Conservation (phyloP, 2,888 invertebrate genomes). For the Hirtodrosophila histrioides region DNA sequence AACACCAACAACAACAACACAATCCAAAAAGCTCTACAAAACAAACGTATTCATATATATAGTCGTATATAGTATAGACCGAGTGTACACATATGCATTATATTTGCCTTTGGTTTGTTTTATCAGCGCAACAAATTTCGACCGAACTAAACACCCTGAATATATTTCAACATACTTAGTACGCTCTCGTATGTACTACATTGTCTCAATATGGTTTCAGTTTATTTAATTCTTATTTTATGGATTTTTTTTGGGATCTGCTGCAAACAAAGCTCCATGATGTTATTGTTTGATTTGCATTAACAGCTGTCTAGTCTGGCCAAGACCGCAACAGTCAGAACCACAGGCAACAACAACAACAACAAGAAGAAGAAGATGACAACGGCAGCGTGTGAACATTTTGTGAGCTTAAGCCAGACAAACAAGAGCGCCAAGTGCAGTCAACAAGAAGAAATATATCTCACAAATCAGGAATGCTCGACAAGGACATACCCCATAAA, state of each 20-base stretch:
- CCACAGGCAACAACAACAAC: conserved; percentile 13
- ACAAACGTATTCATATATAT: background rate
- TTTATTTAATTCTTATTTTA: conserved; percentile 2
- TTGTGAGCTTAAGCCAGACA: conserved; percentile 30
- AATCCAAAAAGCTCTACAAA: conserved; percentile 34
- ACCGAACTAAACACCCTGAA: conserved; percentile 43
- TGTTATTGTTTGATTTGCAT: conserved; percentile 29
- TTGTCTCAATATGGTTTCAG: conserved; percentile 19
- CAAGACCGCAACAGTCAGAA: conserved; percentile 23
- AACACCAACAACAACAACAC: conserved; percentile 37
- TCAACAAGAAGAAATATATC: conserved; percentile 26
- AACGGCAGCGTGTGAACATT: conserved; percentile 64
- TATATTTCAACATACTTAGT: conserved; percentile 40
- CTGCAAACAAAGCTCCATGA: conserved; percentile 7
- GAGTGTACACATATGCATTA: background rate
- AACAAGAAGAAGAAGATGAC: conserved; percentile 16
- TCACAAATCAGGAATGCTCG: background rate
- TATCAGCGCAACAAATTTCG: conserved; percentile 62
- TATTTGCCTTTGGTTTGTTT: conserved; percentile 44
- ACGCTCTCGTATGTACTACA: conserved; percentile 1
- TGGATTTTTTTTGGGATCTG: conserved; percentile 2
- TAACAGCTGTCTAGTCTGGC: conserved; percentile 40
- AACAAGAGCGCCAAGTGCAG: conserved; percentile 33
- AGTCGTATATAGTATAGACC: background rate
- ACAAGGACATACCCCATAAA: too few species aligned